phyloP scores from a whole-genome alignment of 2,888 invertebrate genomes.

The Plebejus argus region DNA sequence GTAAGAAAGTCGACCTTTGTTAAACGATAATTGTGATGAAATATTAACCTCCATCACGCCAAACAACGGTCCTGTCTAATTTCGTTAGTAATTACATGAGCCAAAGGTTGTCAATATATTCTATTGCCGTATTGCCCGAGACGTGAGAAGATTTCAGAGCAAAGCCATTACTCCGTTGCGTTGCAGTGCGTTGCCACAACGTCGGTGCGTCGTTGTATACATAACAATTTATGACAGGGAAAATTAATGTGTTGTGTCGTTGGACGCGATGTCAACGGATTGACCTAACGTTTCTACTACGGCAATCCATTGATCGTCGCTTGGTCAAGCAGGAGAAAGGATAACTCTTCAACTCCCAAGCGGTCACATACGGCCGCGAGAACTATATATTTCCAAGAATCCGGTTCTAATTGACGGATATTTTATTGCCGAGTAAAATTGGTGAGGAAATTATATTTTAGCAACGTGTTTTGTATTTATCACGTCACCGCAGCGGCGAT shows the following conservation, averaged over 20 bases:
- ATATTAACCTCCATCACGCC: conserved; percentile 5
- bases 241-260: too few species aligned
- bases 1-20: neutral
- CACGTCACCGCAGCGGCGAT: neutral
- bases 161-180: neutral
- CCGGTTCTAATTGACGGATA: too few species aligned
- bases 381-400: too few species aligned
- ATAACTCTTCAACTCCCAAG: too few species aligned
- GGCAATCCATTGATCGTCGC: too few species aligned
- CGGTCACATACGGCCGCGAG: too few species aligned
- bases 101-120: conserved; percentile 27
- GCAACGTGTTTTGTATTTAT: neutral
- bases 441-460: too few species aligned
- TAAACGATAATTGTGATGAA: conserved; percentile 3
- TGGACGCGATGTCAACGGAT: too few species aligned
- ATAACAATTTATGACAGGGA: too few species aligned
- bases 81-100: conserved; percentile 26
- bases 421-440: too few species aligned
- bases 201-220: neutral
- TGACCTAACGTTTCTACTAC: too few species aligned
- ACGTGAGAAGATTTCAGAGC: neutral
- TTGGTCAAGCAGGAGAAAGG: too few species aligned
- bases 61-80: conserved; percentile 15
- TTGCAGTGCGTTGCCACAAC: neutral
- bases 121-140: conserved; percentile 17